A percentile compares a stretch with the other conserved stretches of the same genome.
phyloP scores from a whole-genome alignment of 2,113 vertebrate species.

The Dolichallabes microphthalmus region DNA sequence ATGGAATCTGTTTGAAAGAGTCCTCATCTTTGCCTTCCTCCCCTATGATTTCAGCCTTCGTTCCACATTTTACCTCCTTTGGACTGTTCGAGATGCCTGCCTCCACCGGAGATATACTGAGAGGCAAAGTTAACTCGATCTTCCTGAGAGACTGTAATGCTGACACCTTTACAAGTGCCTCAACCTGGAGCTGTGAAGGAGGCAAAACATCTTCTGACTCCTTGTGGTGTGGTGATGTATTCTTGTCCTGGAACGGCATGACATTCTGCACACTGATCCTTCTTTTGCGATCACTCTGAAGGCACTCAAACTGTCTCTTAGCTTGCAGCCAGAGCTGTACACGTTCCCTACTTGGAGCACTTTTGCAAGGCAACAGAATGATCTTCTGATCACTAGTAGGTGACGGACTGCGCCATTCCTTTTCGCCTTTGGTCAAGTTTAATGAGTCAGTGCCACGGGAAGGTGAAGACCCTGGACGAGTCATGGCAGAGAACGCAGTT shows the following conservation, averaged over 20 bases:
- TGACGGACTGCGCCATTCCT: constrained; percentile 61
- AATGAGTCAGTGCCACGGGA: constrained; percentile 58
- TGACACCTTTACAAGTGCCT: constrained; percentile 56
- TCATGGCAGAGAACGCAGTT: constrained; percentile 93
- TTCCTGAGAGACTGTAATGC: constrained; percentile 60
- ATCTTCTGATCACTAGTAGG: constrained; percentile 83
- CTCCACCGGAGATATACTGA: constrained; percentile 58
- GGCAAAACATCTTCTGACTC: constrained; percentile 62
- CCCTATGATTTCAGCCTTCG: constrained; percentile 45
- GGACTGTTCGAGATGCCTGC: constrained; percentile 52
- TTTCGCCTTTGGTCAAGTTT: constrained; percentile 61
- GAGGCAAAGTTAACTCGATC: constrained; percentile 63
- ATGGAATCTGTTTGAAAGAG: constrained; percentile 66
- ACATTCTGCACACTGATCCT: background rate
- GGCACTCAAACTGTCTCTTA: constrained; percentile 85
- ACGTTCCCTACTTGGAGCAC: constrained; percentile 84
- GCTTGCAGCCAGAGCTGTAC: constrained; percentile 93
- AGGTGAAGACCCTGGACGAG: constrained; percentile 75
- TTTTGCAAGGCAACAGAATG: constrained; percentile 91
- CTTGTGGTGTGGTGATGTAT: constrained; percentile 40
- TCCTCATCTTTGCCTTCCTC: constrained; percentile 66
- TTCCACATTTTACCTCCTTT: constrained; percentile 58
- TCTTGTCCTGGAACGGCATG: background rate
- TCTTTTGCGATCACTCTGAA: constrained; percentile 70
- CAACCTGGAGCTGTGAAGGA: constrained; percentile 39